These are phyloP conservation scores for Teleogryllus oceanicus DNA, from an alignment of 2,888 invertebrate species.

Conservation along the genomic window DNA sequence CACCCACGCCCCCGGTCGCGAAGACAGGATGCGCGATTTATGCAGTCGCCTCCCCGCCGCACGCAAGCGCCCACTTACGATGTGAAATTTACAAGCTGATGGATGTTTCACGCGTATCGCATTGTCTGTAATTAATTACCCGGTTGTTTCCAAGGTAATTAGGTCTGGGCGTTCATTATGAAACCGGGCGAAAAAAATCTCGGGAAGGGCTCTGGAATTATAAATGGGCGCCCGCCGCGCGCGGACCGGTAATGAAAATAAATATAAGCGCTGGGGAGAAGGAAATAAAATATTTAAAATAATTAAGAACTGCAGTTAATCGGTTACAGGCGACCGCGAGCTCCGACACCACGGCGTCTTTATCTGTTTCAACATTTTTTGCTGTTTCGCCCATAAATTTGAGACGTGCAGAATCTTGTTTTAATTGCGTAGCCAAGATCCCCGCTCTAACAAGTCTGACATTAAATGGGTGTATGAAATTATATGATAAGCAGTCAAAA, in stretches of 20 bases:
- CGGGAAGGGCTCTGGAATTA: constrained; percentile 1
- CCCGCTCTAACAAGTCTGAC: too few relatives aligned
- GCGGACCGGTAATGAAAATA: constrained; percentile 4
- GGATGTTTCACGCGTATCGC: constrained; percentile 18
- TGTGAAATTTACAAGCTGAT: constrained; percentile 10
- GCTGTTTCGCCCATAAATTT: neutral
- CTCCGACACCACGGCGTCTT: neutral
- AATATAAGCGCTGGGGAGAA: neutral
- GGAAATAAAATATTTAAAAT: constrained; percentile 2
- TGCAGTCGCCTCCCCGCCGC: neutral
- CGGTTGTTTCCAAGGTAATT: constrained; percentile 18
- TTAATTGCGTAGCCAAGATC: neutral
- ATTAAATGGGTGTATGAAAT: too few relatives aligned
- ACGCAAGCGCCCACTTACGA: neutral
- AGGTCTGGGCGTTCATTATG: neutral
- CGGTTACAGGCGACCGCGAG: neutral
- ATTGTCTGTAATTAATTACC: constrained; percentile 18
- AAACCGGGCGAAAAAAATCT: neutral
- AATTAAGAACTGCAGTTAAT: neutral
- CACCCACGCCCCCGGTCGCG: neutral
- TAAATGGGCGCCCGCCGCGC: neutral
- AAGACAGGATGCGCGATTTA: neutral
- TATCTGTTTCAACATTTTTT: neutral
- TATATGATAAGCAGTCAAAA: too few relatives aligned
- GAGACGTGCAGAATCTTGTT: neutral